Base-by-base conservation (phyloP, 2,797 vertebrate species). In the Coreius guichenoti region DNA sequence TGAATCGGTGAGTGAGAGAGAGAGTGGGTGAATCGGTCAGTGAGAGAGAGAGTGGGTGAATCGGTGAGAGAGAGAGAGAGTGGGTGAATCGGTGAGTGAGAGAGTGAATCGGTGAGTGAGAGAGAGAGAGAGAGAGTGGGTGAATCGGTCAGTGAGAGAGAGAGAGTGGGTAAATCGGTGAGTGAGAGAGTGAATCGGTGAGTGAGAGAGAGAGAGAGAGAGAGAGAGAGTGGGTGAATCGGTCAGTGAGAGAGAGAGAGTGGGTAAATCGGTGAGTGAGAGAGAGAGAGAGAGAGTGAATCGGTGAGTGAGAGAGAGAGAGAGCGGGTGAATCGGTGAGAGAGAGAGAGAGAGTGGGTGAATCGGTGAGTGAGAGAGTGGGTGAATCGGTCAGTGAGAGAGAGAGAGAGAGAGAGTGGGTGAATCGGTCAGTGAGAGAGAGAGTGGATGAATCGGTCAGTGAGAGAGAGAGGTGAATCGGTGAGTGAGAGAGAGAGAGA, bases 381-480 rank as follows among this genome's bases (percentile, higher is more conserved):
- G 0, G 61, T 3, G 61, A 12, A 0, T 26, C 1, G 5, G 63
- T 12, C 26, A 5, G 31, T 8, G 65, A 0, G 67, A 17, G 9
- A 0, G 43, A 2, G 0, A 3, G 43, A 2, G 39, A 43, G 2
- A 1, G 7, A 8, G 39, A 1, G 39, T 0, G 31, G 1, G 17
- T 6, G 17, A 1, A 21, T 26, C 0, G 0, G 21, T 39, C n/a
- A n/a, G 33, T 2, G 36, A 31, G 21, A 54, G 74, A 47, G 65
- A 43, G 33, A 2, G 49, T 82, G 81, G 0, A 17, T 21, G 51
- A 1, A 6, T 19, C 0, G 7, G 6, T 8, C n/a, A n/a, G n/a
- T n/a, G n/a, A n/a, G n/a, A n/a, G n/a, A n/a, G n/a, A n/a, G n/a
- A 1, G 1, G 5, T 4, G 17, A 7, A 0, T 54, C 1, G 5